Base-by-base conservation (phyloP, 1,140 invertebrate genomes). In the Thalassaphorura encarpata region DNA sequence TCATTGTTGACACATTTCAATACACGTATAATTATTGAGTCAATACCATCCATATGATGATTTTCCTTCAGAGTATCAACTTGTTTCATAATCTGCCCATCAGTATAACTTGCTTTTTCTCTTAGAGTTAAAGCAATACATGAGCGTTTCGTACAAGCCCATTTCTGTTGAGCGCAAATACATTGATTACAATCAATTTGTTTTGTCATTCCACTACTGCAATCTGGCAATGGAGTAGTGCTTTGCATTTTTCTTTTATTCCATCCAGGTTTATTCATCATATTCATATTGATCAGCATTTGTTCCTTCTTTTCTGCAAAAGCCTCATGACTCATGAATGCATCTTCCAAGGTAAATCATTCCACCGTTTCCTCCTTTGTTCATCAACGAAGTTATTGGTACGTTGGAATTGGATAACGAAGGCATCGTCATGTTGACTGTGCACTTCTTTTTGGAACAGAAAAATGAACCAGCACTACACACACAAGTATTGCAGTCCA, bases 121-220 rank as follows among this genome's bases (percentile, higher is more conserved):
- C 61, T 27, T 3, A 63, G 47, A 2, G 61, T 56, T 6, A 57
- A 24, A 15, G 61, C 49, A 58, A 63, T 63, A 31, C 61, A 63
- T 0, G 57, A 31, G 26, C 27, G 43, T 42, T 60, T 60, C 2
- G 61, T 63, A 39, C 61, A 63, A 1, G 57, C 57, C 61, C 61
- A 63, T 52, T 46, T 53, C n/a, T 57, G 50, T 23, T 50, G 19
- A 13, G 61, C 49, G 43, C 61, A 63, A 53, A 63, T 48, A 26
- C 61, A 63, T 11, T 61, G 41, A 26, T 63, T 63, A 45, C 61
- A 63, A 54, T 63, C 58, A 16, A 60, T 40, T n/a, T 50, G 33
- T 54, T 54, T 63, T 8, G 54, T 63, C 29, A 46, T 16, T 24
- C 57, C 61, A 29, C 52, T 48, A n/a, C 28, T n/a, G 26, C 58